phyloP scores from a whole-genome alignment of 2,113 vertebrate species.

The Gopherus flavomarginatus region DNA sequence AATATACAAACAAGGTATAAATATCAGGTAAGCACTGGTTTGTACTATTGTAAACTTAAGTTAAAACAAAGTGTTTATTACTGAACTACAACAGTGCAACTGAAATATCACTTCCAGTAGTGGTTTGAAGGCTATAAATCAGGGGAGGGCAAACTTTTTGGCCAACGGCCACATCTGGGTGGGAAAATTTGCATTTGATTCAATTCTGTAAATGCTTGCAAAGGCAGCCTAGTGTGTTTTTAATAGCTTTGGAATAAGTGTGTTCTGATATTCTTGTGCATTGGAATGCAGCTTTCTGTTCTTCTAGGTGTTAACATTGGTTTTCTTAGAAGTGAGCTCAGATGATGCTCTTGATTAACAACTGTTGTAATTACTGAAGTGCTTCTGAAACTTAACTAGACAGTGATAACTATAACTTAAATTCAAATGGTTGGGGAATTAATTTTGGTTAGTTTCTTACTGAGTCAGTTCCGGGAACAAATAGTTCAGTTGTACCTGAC shows the following conservation, averaged over 20 bases:
- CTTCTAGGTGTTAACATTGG: neutral
- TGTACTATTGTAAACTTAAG: neutral
- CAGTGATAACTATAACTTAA: neutral
- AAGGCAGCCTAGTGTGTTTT: neutral
- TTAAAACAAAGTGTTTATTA: rapidly evolving
- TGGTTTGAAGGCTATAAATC: too few relatives aligned
- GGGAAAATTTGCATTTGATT: neutral
- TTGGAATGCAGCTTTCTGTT: neutral
- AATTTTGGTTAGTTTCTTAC: neutral
- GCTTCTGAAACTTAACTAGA: neutral
- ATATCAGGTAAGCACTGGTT: conserved; percentile 90
- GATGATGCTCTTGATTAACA: neutral
- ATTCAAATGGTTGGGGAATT: neutral
- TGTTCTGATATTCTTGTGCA: neutral
- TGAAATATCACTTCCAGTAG: neutral
- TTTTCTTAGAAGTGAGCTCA: neutral
- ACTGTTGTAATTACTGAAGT: neutral
- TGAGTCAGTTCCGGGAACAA: neutral
- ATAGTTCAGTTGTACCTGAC: neutral
- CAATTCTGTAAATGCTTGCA: neutral
- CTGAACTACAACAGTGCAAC: neutral
- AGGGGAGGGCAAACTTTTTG: too few relatives aligned
- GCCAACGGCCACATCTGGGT: too few relatives aligned
- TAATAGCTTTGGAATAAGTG: neutral
- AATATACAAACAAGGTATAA: conserved; percentile 99